Base-by-base conservation (phyloP, 2,113 vertebrate genomes). In the Ibidorhyncha struthersii region DNA sequence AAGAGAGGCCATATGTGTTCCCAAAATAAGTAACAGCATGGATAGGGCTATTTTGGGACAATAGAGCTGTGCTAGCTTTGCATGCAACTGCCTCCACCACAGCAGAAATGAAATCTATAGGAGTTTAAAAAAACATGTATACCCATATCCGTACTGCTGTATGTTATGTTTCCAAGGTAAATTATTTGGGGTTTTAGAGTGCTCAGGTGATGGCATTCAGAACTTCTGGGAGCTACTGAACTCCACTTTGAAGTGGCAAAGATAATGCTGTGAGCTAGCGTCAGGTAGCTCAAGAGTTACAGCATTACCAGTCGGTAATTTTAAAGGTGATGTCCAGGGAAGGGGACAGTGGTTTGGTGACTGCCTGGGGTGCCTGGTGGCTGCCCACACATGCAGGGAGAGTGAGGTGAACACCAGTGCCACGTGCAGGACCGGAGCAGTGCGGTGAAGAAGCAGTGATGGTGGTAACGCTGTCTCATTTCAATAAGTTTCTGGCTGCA, bases 1-100 rank as follows among this genome's bases (percentile, higher is more conserved):
- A 97, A 95, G 77, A 79, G 67, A 83, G 78, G 70, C 95, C 94
- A 96, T 96, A 95, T 96, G 95, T 72, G 89, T 62, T 95, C 86
- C 97, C 85, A 97, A 96, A 97, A 96, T 95, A 97, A 97, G 82
- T 79, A 97, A 87, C 83, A 96, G 89, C 56, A 76, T 66, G 66
- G 89, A 85, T 89, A 82, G 84, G 65, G 36, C 93, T 97, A 96
- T 97, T 96, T 81, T 90, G 74, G 78, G 91, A 83, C 93, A 96
- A 78, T 63, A 63, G 92, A 94, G 83, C 91, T 97, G 61, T 30
- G 43, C 66, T 63, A 82, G 62, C 86, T 97, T 90, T 78, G 76
- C 55, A 12, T 84, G 80, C 62, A 80, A 92, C 90, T 88, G 95
- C 91, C 93, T 97, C 93, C 89, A 96, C 63, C 66, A 74, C 82